Evolutionary conservation across 2,888 invertebrate genomes (phyloP), one percentile per base, ranked within the genome.

Genomic region (Parascotia fuliginaria): DNA sequence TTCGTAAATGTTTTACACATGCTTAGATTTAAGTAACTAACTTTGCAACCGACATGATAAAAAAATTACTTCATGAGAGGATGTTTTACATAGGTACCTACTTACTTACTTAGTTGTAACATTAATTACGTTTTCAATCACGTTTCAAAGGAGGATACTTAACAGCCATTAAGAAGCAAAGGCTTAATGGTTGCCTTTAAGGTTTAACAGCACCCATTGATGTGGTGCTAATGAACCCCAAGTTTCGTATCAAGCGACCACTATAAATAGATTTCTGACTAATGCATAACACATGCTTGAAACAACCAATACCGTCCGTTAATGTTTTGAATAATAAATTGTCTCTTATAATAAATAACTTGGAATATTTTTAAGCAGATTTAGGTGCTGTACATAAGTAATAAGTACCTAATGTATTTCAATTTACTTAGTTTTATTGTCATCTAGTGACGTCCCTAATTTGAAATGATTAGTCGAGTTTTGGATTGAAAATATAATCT

Each of bases 191-290:
- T 34, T 52, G 42, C 51, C 60, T 49, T n/a, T 69, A 57, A 74
- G 62, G 55, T 53, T 52, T 66, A 65, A 71, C 70, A 61, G 62
- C 61, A 53, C 47, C 61, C 71, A 73, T 65, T 70, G 70, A 67
- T 59, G 65, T 58, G 65, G 65, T 83, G 83, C 60, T 80, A 87
- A 87, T 75, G 87, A 86, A 85, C 85, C 73, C 60, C 72, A 77
- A 67, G 74, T 82, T 75, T 75, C 73, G 77, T 82, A 85, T 85
- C 80, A 75, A 70, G 62, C 65, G 57, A 42, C 49, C 42, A 66
- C 83, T 85, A 87, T 78, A 85, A 82, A 88, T 90, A 90, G 87
- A 72, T 60, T 73, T 74, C 70, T 86, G 88, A 89, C 83, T 82
- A 83, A 87, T 75, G 61, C 67, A 58, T 54, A 77, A 70, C 84